phyloP scores from a whole-genome alignment of 2,888 invertebrate genomes.

The Cephus spinipes region DNA sequence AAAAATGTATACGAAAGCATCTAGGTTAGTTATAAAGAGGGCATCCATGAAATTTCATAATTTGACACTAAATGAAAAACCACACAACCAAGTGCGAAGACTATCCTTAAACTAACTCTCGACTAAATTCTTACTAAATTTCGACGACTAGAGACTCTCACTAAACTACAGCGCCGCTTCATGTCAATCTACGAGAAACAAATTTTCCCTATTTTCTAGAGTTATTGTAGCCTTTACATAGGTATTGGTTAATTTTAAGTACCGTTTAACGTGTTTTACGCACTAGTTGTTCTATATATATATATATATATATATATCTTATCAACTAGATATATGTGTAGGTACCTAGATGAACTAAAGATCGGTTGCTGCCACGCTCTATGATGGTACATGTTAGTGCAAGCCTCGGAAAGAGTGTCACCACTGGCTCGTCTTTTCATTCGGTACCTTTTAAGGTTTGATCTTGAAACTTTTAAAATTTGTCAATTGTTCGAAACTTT shows the following conservation, averaged over 20 bases:
- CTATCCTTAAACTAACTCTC: slow-evolving; percentile 42
- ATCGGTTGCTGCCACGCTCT: slow-evolving; percentile 44
- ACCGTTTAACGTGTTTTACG: slow-evolving; percentile 52
- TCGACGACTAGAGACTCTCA: slow-evolving; percentile 59
- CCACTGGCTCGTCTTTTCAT: too few species aligned
- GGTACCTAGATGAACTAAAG: slow-evolving; percentile 48
- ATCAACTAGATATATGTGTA: slow-evolving; percentile 46
- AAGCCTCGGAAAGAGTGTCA: too few species aligned
- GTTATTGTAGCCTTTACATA: slow-evolving; percentile 59
- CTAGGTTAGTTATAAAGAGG: slow-evolving; percentile 40
- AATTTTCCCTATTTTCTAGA: slow-evolving; percentile 59
- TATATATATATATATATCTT: slow-evolving; percentile 36
- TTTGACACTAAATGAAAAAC: slow-evolving; percentile 65
- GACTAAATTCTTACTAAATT: slow-evolving; percentile 33
- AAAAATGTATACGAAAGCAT: slow-evolving; percentile 38
- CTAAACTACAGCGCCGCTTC: slow-evolving; percentile 56
- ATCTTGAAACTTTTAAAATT: too few species aligned
- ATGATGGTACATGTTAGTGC: too few species aligned
- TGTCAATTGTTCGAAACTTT: too few species aligned
- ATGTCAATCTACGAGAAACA: slow-evolving; percentile 60
- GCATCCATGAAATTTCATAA: slow-evolving; percentile 68
- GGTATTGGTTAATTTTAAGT: slow-evolving; percentile 57
- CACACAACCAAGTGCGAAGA: slow-evolving; percentile 65
- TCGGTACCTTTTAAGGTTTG: too few species aligned
- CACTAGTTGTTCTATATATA: slow-evolving; percentile 56